Percentiles rank a stretch among this genome's conserved stretches.
These are phyloP conservation scores for Myotis vivesi DNA, from an alignment of 2,797 vertebrate genomes.

Conservation along the genomic window DNA sequence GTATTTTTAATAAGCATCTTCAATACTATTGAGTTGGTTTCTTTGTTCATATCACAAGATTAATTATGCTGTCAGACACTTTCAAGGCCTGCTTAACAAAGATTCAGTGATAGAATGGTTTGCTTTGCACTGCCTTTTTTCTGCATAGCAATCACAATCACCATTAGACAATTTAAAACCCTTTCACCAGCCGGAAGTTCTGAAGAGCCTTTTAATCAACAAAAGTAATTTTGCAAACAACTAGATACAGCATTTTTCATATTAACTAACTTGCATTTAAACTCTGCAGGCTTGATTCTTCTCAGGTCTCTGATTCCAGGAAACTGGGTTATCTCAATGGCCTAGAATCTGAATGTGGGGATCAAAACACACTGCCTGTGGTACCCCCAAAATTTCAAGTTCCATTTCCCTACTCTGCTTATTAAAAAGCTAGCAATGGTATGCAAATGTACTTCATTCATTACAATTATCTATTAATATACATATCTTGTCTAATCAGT, in stretches of 20 bases:
- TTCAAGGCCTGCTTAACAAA: constrained; percentile 99
- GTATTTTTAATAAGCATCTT: constrained; percentile 99
- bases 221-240: constrained; percentile 94
- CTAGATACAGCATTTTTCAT: constrained; percentile 90
- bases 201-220: constrained; percentile 96
- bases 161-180: constrained; percentile 98
- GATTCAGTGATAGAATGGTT: constrained; percentile 99
- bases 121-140: constrained; percentile 90
- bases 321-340: constrained; percentile 80
- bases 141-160: constrained; percentile 99
- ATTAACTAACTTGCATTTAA: constrained; percentile 89
- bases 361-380: background rate
- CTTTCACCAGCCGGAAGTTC: constrained; percentile 92
- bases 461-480: constrained; percentile 79
- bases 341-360: constrained; percentile 52
- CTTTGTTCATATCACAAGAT: constrained; percentile 99
- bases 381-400: constrained; percentile 59
- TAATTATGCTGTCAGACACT: constrained; percentile 99
- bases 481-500: constrained; percentile 68
- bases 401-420: constrained; percentile 50
- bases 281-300: constrained; percentile 80
- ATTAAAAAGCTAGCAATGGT: constrained; percentile 66
- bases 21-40: constrained; percentile 99
- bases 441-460: constrained; percentile 65
- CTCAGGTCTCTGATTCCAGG: constrained; percentile 76